These are phyloP conservation scores for Eunapius fragilis DNA, from an alignment of 37 sponge, comb jelly and placozoan genomes.

Conservation along the genomic window DNA sequence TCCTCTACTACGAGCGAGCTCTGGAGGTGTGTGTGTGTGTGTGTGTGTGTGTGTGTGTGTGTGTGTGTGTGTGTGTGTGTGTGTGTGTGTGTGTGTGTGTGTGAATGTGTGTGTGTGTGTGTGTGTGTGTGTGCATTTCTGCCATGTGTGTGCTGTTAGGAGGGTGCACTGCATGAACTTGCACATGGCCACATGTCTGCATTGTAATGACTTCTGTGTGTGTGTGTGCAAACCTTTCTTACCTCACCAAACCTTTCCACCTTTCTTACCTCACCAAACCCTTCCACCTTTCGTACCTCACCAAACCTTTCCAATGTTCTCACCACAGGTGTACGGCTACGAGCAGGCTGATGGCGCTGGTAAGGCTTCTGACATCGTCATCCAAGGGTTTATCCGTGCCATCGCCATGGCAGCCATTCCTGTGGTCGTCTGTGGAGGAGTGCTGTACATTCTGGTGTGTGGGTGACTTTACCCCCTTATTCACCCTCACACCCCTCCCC, in stretches of 20 bases:
- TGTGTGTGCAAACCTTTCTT: no score
- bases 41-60: background rate
- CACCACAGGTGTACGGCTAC: constrained; percentile 48
- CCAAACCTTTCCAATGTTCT: background rate
- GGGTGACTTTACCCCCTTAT: background rate
- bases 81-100: no score
- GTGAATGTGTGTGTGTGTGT: no score
- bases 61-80: no score
- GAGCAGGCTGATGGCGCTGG: constrained; percentile 84
- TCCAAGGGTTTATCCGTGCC: constrained; percentile 67
- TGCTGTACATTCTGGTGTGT: constrained; percentile 63
- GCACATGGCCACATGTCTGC: no score
- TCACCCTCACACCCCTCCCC: no score
- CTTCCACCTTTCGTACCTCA: no score
- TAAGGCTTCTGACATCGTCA: constrained; percentile 37
- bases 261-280: background rate
- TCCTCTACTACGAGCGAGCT: constrained; percentile 36
- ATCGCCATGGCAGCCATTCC: constrained; percentile 29
- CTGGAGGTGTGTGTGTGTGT: constrained; percentile 30
- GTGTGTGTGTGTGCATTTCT: no score
- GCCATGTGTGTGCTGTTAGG: no score
- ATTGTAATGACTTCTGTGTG: no score
- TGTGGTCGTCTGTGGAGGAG: constrained; percentile 25
- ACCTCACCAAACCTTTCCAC: background rate
- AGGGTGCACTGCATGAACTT: no score